Evolutionary conservation across 2,113 vertebrate genomes (phyloP).

Genomic region (Sigmodon hispidus): DNA sequence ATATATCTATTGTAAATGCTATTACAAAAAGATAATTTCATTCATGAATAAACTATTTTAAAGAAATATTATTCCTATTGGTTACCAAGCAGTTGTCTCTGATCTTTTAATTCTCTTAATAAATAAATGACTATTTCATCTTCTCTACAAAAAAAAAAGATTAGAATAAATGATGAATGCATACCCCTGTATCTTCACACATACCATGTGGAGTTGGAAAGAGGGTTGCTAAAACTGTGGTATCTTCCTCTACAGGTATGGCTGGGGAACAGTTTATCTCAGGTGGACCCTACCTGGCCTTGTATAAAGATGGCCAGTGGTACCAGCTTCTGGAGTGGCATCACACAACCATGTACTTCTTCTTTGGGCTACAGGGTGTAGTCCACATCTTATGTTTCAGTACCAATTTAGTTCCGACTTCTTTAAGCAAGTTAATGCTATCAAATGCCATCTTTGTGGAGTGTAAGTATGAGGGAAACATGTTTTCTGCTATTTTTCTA

Average conservation of each 20-base stretch:
- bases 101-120: neutral
- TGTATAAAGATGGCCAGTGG: conserved; percentile 92
- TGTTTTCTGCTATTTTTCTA: neutral
- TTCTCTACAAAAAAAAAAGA: neutral
- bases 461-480: conserved; percentile 83
- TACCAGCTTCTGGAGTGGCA: conserved; percentile 94
- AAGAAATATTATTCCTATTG: neutral
- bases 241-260: conserved; percentile 87
- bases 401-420: conserved; percentile 87
- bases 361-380: conserved; percentile 91
- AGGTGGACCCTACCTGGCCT: conserved; percentile 90
- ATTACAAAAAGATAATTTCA: neutral
- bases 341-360: conserved; percentile 97
- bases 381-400: conserved; percentile 89
- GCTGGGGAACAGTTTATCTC: conserved; percentile 91
- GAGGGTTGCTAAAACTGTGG: neutral
- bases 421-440: conserved; percentile 91
- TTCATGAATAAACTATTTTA: neutral
- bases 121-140: neutral
- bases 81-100: neutral
- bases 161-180: neutral
- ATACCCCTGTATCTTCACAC: neutral
- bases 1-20: neutral
- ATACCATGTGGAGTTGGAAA: neutral
- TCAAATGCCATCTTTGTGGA: conserved; percentile 94